A percentile compares a stretch with the other conserved stretches of the same genome.
Evolutionary conservation across 1,140 invertebrate species (phyloP).

Genomic region (Bombus superbus): DNA sequence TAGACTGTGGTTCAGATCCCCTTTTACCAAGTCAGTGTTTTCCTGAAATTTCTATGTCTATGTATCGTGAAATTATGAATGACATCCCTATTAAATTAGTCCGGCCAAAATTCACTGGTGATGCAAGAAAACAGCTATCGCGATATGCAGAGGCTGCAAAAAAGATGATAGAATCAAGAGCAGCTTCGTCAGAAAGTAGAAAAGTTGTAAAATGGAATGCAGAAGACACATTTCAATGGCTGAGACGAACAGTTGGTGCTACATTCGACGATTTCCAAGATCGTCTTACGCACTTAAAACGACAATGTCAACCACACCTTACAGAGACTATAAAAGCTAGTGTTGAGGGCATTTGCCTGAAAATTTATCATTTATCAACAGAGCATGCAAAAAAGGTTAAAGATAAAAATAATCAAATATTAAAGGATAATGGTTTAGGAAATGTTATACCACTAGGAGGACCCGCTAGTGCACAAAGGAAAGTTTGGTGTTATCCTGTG

Average conservation of each 20-base stretch:
- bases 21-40: conserved; percentile 95
- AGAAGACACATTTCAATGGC: conserved; percentile 98
- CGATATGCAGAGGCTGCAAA: conserved; percentile 98
- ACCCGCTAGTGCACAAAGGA: conserved; percentile 88
- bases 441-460: conserved; percentile 87
- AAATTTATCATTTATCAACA: conserved; percentile 95
- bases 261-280: conserved; percentile 98
- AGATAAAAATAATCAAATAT: conserved; percentile 92
- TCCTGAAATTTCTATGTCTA: conserved; percentile 95
- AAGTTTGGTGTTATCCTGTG: conserved; percentile 97
- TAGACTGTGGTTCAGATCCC: conserved; percentile 94
- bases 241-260: conserved; percentile 95
- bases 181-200: conserved; percentile 95
- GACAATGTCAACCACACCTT: conserved; percentile 97
- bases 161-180: conserved; percentile 96
- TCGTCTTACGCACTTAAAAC: conserved; percentile 84
- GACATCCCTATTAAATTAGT: conserved; percentile 98
- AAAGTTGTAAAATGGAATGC: conserved; percentile 99
- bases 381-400: conserved; percentile 96
- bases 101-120: conserved; percentile 96
- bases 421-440: conserved; percentile 93
- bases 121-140: conserved; percentile 97
- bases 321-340: conserved; percentile 96
- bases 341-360: conserved; percentile 97
- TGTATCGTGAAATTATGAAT: conserved; percentile 99